phyloP scores from a whole-genome alignment of 1,140 invertebrate species.

The Acyrthosiphon pisum region DNA sequence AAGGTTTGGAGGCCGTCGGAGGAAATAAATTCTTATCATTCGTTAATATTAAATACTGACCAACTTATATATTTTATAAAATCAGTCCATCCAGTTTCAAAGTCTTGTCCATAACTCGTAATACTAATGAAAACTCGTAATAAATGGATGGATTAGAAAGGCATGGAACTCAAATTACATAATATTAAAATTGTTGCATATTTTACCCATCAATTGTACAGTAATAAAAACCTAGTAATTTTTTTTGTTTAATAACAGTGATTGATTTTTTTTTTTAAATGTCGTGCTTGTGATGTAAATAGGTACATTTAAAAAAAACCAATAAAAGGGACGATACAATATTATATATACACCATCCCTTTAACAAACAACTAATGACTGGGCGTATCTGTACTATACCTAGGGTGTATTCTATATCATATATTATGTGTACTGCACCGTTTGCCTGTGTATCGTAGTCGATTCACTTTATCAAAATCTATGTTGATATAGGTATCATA shows the following conservation, averaged over 20 bases:
- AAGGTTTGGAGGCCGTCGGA: too few relatives aligned
- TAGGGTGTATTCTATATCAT: too few relatives aligned
- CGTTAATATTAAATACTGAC: not conserved
- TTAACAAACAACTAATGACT: not conserved
- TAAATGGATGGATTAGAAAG: rapidly evolving
- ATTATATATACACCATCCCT: not conserved
- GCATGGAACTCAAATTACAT: not conserved
- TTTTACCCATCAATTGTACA: not conserved
- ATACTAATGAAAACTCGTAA: not conserved
- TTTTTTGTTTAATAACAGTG: not conserved
- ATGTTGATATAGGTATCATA: not conserved
- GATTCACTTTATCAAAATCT: not conserved
- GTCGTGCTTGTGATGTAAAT: not conserved
- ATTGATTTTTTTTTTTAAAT: not conserved
- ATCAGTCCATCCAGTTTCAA: not conserved
- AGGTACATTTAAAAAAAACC: too few relatives aligned
- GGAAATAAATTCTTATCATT: not conserved
- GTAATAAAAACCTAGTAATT: not conserved
- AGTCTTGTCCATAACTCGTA: not conserved
- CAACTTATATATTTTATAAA: not conserved
- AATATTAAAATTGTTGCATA: not conserved
- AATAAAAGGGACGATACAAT: not conserved
- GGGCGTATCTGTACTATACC: too few relatives aligned
- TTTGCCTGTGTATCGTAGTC: not conserved
- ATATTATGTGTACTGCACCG: not conserved